These are phyloP conservation scores for Agonopterix heracliana DNA, from an alignment of 2,888 invertebrate species.

Conservation along the genomic window DNA sequence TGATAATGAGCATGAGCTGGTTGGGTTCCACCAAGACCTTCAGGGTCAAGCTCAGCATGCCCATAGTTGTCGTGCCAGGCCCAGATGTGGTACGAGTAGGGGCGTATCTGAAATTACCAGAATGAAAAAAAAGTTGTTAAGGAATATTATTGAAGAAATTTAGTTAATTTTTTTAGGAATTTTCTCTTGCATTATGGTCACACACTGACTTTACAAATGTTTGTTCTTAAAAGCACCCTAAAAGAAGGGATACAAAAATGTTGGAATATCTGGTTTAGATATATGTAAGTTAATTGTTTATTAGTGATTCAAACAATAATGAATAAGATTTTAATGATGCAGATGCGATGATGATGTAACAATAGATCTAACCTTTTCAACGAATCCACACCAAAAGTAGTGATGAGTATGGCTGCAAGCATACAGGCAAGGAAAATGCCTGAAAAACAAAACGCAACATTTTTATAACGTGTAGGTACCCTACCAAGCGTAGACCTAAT, in stretches of 20 bases:
- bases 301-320: no score
- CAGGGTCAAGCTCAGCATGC: conserved; percentile 57
- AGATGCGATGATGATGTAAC: no score
- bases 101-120: conserved; percentile 51
- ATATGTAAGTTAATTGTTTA: no score
- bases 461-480: no score
- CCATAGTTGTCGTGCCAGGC: conserved; percentile 45
- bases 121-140: not conserved
- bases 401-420: conserved; percentile 75
- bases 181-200: no score
- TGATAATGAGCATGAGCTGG: conserved; percentile 78
- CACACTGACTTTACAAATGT: no score
- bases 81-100: conserved; percentile 39
- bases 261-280: no score
- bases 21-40: conserved; percentile 75
- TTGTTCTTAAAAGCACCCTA: no score
- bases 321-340: no score
- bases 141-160: not conserved
- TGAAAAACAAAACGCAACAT: conserved; percentile 20
- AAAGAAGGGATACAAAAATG: no score
- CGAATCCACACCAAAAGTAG: conserved; percentile 78
- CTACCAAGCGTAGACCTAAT: no score
- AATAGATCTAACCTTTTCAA: conserved; percentile 58
- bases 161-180: not conserved
- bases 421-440: conserved; percentile 79